Evolutionary conservation across 2,797 vertebrate species (phyloP), one percentile per base, ranked within the genome.

Genomic region (Pygocentrus nattereri): DNA sequence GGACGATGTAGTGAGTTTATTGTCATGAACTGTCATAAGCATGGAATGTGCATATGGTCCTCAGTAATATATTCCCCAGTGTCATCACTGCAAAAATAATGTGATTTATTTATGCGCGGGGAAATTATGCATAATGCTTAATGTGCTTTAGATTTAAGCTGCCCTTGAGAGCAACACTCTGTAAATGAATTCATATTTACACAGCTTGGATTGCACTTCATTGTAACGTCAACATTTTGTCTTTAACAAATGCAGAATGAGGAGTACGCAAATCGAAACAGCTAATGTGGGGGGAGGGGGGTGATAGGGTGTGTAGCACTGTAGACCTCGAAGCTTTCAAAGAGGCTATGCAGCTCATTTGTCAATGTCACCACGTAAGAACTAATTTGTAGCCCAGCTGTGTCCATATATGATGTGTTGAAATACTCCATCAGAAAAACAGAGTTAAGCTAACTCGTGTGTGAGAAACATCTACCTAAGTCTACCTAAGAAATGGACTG

Each of bases 311-410:
- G 8, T 41, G 41, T 8, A 64, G 69, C 83, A 70, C 80, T 82
- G 8, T 30, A 47, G 76, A 85, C 80, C 68, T 3, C 2, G 74
- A 72, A 83, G 91, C 87, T 88, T 69, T 83, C 75, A 62, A 85
- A 68, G 58, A 89, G 81, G 89, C 89, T 84, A 85, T 86, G 87
- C 85, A 91, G 88, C 90, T 83, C 92, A 95, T 95, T 94, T 88
- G 91, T 95, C 94, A 95, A 93, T 91, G 94, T 94, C 94, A 94
- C 74, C 50, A 86, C 85, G 83, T 89, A 84, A 79, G 74, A 85
- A 84, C 90, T 95, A 93, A 95, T 95, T 95, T 94, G 91, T 93
- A 92, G 89, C 85, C 92, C 94, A 95, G 94, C 94, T 95, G 94
- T 94, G 94, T 93, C 92, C 85, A 87, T 90, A 87, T 91, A 94